Evolutionary conservation across 2,113 vertebrate genomes (phyloP).

Genomic region (Acanthisitta chloris): DNA sequence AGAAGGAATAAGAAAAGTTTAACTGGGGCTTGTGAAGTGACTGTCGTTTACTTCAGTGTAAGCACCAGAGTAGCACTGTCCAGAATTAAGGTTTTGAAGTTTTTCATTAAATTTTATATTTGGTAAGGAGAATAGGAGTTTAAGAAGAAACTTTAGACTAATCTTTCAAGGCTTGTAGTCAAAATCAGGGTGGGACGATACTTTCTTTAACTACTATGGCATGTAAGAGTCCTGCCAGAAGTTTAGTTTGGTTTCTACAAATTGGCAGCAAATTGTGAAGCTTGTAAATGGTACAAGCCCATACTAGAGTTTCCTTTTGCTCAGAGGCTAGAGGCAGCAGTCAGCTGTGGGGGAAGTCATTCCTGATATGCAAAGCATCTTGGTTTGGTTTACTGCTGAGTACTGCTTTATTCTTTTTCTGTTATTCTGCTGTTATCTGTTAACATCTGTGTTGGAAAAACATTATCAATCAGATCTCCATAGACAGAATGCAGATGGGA

Average conservation of each 20-base stretch:
- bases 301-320: slow-evolving; percentile 11
- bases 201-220: slow-evolving; percentile 54
- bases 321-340: slow-evolving; percentile 27
- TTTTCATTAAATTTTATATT: background rate
- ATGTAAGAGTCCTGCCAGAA: slow-evolving; percentile 27
- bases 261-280: background rate
- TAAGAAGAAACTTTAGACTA: background rate
- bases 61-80: background rate
- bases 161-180: background rate
- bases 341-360: slow-evolving; percentile 62
- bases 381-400: slow-evolving; percentile 9
- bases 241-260: slow-evolving; percentile 38
- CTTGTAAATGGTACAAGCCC: slow-evolving; percentile 32
- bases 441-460: background rate
- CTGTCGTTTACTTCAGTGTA: background rate
- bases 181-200: slow-evolving; percentile 17
- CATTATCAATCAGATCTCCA: background rate
- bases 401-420: background rate
- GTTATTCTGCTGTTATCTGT: background rate
- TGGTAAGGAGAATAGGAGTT: background rate
- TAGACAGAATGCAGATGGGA: background rate
- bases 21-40: background rate
- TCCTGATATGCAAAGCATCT: slow-evolving; percentile 51
- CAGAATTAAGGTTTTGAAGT: background rate
- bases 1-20: background rate